Evolutionary conservation across 2,888 invertebrate species (phyloP).

Genomic region (Brachynemurus nebulosus): DNA sequence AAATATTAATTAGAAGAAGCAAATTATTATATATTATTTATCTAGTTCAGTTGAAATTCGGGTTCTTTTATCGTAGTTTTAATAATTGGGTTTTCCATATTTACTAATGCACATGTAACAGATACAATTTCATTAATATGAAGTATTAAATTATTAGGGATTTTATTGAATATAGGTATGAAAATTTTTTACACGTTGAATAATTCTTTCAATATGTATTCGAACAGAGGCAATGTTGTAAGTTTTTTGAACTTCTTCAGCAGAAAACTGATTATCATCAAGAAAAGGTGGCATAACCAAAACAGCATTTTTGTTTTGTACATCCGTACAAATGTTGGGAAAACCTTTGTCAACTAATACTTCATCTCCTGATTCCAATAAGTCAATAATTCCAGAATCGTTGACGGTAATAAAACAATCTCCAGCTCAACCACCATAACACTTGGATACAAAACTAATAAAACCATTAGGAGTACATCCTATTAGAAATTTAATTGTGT

Average conservation of each 20-base stretch:
- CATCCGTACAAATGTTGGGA: too few relatives aligned
- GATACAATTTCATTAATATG: slow-evolving; percentile 14
- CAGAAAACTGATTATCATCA: slow-evolving; percentile 10
- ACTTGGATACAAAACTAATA: slow-evolving; percentile 16
- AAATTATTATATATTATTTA: background rate
- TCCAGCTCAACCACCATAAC: slow-evolving; percentile 17
- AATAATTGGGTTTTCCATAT: slow-evolving; percentile 12
- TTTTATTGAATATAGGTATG: slow-evolving; percentile 13
- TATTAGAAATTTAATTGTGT: slow-evolving; percentile 17
- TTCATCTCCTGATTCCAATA: slow-evolving; percentile 17
- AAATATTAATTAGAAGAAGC: too few relatives aligned
- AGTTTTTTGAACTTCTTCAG: slow-evolving; percentile 13
- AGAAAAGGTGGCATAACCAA: slow-evolving; percentile 17
- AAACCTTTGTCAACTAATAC: too few relatives aligned
- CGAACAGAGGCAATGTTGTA: slow-evolving; percentile 11
- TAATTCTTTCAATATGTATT: slow-evolving; percentile 7
- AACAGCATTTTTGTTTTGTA: slow-evolving; percentile 11
- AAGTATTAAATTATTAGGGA: slow-evolving; percentile 9
- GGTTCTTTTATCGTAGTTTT: slow-evolving; percentile 6
- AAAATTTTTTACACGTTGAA: slow-evolving; percentile 13
- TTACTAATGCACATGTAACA: slow-evolving; percentile 13
- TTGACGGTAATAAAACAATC: slow-evolving; percentile 16
- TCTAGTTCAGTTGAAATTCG: background rate
- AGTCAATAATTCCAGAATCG: slow-evolving; percentile 16
- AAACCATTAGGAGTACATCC: slow-evolving; percentile 18